These are phyloP conservation scores for Rugalucina vietnamica DNA, from an alignment of 2,888 invertebrate genomes.

Conservation along the genomic window DNA sequence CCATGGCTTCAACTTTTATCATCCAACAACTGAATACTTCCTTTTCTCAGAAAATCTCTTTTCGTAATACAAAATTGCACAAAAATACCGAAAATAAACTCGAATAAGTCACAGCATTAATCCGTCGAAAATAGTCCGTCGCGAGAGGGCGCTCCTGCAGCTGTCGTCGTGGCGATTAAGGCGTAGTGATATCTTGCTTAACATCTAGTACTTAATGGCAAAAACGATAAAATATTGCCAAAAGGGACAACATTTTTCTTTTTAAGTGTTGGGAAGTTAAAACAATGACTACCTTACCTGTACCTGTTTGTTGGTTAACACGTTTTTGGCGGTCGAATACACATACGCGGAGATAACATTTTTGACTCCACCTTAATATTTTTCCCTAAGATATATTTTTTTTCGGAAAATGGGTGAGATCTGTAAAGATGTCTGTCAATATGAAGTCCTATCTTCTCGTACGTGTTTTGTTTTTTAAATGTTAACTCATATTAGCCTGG, in stretches of 20 bases:
- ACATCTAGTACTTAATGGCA: constrained; percentile 1
- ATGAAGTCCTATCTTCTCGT: no score
- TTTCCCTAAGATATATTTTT: no score
- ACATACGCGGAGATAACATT: no score
- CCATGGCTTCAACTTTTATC: neutral
- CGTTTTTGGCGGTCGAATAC: no score
- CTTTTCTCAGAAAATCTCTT: neutral
- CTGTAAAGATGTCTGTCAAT: no score
- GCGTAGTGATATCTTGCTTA: neutral
- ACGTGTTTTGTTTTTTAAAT: no score
- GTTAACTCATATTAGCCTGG: no score
- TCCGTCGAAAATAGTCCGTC: neutral
- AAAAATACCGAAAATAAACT: neutral
- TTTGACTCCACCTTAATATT: no score
- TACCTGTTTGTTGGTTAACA: neutral
- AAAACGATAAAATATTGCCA: neutral
- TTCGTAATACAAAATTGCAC: neutral
- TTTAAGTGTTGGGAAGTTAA: neutral
- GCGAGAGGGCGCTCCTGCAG: neutral
- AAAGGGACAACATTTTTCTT: neutral
- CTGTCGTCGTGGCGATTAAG: neutral
- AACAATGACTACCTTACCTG: neutral
- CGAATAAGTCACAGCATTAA: neutral
- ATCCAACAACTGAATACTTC: neutral
- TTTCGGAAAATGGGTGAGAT: no score